phyloP scores from a whole-genome alignment of 2,113 vertebrate species.

The Trichechus manatus region DNA sequence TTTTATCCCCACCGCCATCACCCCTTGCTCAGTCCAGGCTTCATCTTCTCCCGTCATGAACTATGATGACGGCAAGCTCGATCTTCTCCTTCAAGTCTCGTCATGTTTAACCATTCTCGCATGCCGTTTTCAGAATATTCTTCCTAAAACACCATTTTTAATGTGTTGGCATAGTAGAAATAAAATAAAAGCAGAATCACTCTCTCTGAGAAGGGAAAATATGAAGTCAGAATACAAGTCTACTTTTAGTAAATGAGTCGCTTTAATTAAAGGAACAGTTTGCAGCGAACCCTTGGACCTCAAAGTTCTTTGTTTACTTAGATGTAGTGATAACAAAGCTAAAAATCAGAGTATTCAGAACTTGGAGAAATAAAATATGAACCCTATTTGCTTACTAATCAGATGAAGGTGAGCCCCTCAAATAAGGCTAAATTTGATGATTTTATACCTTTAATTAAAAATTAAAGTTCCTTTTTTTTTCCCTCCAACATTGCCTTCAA shows the following conservation, averaged over 20 bases:
- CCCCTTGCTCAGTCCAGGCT: accelerated
- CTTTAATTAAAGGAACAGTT: background rate
- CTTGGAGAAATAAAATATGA: background rate
- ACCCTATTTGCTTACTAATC: background rate
- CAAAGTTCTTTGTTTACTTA: background rate
- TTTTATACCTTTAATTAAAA: background rate
- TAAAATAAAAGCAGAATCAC: background rate
- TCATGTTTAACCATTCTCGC: background rate
- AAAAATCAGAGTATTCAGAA: background rate
- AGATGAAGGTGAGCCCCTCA: background rate
- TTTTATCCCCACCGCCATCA: background rate
- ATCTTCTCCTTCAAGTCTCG: background rate
- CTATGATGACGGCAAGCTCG: accelerated
- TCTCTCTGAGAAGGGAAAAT: background rate
- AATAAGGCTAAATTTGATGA: background rate
- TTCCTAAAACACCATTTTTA: background rate
- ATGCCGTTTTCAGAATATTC: background rate
- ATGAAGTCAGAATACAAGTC: background rate
- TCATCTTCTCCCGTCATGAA: background rate
- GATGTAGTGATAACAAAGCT: background rate
- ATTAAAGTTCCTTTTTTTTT: background rate
- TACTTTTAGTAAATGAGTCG: background rate
- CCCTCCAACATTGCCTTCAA: background rate
- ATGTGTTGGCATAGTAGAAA: background rate
- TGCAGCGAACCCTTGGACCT: background rate